Conservation (phyloP, 2,888 invertebrate genomes). For the Agapostemon virescens region DNA sequence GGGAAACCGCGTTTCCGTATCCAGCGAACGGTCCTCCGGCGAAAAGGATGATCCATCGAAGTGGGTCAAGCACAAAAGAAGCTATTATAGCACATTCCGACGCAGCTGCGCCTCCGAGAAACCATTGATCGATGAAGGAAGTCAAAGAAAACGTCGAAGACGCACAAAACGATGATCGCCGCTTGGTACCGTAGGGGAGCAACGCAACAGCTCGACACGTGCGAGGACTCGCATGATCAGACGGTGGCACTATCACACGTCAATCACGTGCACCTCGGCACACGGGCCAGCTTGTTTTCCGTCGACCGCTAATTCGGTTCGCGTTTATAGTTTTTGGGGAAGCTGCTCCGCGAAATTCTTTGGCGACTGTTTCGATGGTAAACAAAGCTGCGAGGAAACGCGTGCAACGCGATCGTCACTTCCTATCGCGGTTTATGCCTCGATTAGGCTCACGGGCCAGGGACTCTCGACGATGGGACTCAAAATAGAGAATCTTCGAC, state of each 20-base stretch:
- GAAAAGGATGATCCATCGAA: background rate
- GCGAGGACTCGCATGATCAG: slow-evolving; percentile 7
- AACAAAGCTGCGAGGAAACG: slow-evolving; percentile 1
- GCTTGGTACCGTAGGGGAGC: slow-evolving; percentile 36
- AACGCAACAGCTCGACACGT: slow-evolving; percentile 61
- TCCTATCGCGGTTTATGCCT: too few relatives aligned
- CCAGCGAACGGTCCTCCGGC: too few relatives aligned
- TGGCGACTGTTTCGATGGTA: slow-evolving; percentile 29
- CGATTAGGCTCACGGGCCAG: too few relatives aligned
- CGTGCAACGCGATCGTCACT: too few relatives aligned
- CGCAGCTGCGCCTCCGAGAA: background rate
- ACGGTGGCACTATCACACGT: slow-evolving; percentile 31
- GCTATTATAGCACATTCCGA: background rate
- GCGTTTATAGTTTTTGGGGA: slow-evolving; percentile 8
- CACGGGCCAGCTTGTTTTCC: slow-evolving; percentile 32
- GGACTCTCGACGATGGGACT: too few relatives aligned
- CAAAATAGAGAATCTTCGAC: too few relatives aligned
- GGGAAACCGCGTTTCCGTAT: too few relatives aligned
- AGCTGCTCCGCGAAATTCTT: slow-evolving; percentile 14
- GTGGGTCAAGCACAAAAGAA: background rate
- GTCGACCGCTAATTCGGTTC: slow-evolving; percentile 24
- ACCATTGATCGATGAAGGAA: background rate
- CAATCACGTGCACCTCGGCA: slow-evolving; percentile 16
- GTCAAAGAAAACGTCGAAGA: background rate
- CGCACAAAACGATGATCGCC: background rate